Conservation (phyloP, 2,113 vertebrate genomes). For the Pygathrix nemaeus region DNA sequence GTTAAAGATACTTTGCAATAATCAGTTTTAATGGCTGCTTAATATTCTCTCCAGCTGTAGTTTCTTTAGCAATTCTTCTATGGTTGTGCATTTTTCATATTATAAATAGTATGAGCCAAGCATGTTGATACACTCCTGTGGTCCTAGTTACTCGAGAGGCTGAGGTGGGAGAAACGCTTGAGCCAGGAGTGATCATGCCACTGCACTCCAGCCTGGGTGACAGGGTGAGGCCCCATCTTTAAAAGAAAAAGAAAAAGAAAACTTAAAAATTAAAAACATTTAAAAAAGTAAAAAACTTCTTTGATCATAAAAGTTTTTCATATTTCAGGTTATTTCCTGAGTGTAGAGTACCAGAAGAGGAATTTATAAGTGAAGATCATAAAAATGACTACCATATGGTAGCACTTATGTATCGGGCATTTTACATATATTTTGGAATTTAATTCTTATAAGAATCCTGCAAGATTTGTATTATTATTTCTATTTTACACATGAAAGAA, state of each 20-base stretch:
- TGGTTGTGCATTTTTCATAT: background rate
- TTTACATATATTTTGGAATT: background rate
- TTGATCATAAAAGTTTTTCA: background rate
- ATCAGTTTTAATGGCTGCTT: conserved; percentile 23
- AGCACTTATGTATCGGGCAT: background rate
- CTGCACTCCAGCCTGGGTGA: too few species aligned
- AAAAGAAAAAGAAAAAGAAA: too few species aligned
- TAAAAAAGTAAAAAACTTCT: background rate
- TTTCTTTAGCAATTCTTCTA: background rate
- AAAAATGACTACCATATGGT: background rate
- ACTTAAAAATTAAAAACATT: too few species aligned
- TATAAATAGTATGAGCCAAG: background rate
- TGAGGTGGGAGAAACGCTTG: too few species aligned
- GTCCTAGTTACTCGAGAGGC: too few species aligned
- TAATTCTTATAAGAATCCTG: background rate
- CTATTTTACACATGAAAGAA: conserved; percentile 6
- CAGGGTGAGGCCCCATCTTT: too few species aligned
- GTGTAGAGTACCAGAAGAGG: background rate
- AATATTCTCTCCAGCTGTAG: background rate
- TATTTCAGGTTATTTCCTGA: background rate
- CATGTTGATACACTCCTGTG: too few species aligned
- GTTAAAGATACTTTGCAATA: background rate
- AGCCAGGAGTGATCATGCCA: too few species aligned
- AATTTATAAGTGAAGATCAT: background rate
- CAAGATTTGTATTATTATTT: background rate